Evolutionary conservation across 2,113 vertebrate species (phyloP).

Genomic region (Australoheros scitulus): DNA sequence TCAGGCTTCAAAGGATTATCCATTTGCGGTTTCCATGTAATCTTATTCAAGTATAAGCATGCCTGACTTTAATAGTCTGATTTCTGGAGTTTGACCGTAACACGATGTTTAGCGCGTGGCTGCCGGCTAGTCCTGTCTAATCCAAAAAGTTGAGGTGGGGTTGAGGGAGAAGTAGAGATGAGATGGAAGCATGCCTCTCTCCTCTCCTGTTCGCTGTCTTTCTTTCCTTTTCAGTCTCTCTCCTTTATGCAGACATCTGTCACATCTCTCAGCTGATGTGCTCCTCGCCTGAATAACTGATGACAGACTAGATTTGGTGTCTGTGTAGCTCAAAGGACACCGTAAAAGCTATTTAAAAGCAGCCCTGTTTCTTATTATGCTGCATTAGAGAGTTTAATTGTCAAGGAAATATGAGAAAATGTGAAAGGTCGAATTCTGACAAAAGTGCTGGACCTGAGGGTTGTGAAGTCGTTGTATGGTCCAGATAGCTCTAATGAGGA

Average conservation of each 20-base stretch:
- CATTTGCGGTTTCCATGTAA: conserved; percentile 46
- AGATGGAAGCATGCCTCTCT: conserved; percentile 10
- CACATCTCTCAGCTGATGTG: conserved; percentile 41
- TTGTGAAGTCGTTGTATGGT: not conserved
- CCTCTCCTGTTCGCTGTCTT: conserved; percentile 9
- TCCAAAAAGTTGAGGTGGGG: conserved; percentile 31
- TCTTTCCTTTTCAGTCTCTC: not conserved
- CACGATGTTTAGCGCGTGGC: conserved; percentile 18
- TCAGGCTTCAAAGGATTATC: conserved; percentile 67
- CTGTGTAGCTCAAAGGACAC: conserved; percentile 10
- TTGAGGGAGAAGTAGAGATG: not conserved
- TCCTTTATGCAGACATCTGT: conserved; percentile 46
- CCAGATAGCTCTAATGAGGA: not conserved
- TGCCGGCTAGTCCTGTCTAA: conserved; percentile 5
- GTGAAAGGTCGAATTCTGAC: not conserved
- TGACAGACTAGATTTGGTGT: conserved; percentile 24
- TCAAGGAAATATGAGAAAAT: not conserved
- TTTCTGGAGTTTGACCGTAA: conserved; percentile 31
- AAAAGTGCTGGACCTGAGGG: not conserved
- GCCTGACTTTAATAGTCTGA: conserved; percentile 38
- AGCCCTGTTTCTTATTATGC: not conserved
- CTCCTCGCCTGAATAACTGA: conserved; percentile 58
- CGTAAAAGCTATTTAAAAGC: conserved; percentile 32
- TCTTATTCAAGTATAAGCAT: conserved; percentile 46
- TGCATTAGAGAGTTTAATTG: not conserved